phyloP scores from a whole-genome alignment of 1,140 invertebrate species.

The Pachyrhynchus sulphureomaculatus region DNA sequence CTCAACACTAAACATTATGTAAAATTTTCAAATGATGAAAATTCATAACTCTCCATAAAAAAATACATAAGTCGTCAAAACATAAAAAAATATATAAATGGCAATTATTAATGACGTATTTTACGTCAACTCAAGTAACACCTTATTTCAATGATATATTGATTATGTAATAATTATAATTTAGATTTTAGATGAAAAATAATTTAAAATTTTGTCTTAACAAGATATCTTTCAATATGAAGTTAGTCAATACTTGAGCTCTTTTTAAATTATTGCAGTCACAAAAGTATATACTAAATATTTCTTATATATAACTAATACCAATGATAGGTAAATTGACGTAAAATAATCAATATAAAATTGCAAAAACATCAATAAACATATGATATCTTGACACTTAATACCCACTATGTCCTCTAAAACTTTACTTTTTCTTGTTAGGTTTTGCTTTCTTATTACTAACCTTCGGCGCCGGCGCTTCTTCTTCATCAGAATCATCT shows the following conservation, averaged over 20 bases:
- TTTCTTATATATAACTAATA: too few species aligned
- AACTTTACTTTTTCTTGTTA: constrained; percentile 37
- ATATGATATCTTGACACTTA: constrained; percentile 5
- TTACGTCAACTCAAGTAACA: not conserved
- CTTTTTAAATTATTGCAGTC: too few species aligned
- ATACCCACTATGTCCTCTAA: not conserved
- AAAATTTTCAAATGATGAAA: not conserved
- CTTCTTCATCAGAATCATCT: constrained; percentile 30
- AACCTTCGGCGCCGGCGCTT: constrained; percentile 30
- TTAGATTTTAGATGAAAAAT: too few species aligned
- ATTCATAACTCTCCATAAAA: not conserved
- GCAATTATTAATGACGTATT: not conserved
- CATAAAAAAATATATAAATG: constrained; percentile 3
- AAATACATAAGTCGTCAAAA: not conserved
- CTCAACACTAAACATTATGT: not conserved
- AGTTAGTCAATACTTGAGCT: too few species aligned
- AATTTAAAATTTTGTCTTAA: too few species aligned
- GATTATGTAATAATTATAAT: too few species aligned
- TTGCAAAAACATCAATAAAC: constrained; percentile 3
- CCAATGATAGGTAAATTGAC: constrained; percentile 2
- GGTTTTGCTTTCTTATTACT: constrained; percentile 35
- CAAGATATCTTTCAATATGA: too few species aligned
- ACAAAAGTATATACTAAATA: too few species aligned
- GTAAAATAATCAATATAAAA: not conserved
- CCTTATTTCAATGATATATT: too few species aligned